A percentile compares a stretch with the other conserved stretches of the same genome.
Evolutionary conservation across 2,888 invertebrate species (phyloP).

Genomic region (Blastobasis adustella): DNA sequence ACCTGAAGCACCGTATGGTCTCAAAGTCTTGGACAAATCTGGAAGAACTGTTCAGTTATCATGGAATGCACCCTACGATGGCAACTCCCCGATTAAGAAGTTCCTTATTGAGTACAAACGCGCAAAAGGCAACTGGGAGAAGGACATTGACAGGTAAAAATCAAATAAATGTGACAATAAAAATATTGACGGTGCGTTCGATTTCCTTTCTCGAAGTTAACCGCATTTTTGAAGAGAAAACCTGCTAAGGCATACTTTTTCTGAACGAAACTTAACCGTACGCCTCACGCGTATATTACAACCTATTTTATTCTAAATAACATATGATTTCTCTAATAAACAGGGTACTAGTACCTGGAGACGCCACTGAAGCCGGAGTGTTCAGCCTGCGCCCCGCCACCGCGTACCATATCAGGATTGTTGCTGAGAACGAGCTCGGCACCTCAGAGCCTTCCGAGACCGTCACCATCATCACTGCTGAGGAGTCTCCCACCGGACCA

Average conservation of each 20-base stretch:
- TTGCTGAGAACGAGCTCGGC: constrained; percentile 95
- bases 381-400: constrained; percentile 93
- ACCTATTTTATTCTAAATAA: too few species aligned
- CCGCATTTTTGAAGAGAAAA: too few species aligned
- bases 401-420: constrained; percentile 93
- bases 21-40: constrained; percentile 92
- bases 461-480: constrained; percentile 95
- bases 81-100: constrained; percentile 91
- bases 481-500: constrained; percentile 91
- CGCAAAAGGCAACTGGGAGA: constrained; percentile 81
- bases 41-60: constrained; percentile 92
- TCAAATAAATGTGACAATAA: too few species aligned
- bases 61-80: constrained; percentile 94
- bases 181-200: too few species aligned
- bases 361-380: constrained; percentile 91
- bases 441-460: constrained; percentile 94
- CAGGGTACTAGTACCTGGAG: constrained; percentile 90
- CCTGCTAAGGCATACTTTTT: too few species aligned
- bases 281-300: too few species aligned
- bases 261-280: too few species aligned
- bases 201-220: too few species aligned
- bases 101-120: constrained; percentile 95
- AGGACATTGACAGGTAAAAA: constrained; percentile 81
- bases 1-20: constrained; percentile 91
- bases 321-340: too few species aligned